Base-by-base conservation (phyloP, 2,113 vertebrate species). In the Myrmecophaga tridactyla region DNA sequence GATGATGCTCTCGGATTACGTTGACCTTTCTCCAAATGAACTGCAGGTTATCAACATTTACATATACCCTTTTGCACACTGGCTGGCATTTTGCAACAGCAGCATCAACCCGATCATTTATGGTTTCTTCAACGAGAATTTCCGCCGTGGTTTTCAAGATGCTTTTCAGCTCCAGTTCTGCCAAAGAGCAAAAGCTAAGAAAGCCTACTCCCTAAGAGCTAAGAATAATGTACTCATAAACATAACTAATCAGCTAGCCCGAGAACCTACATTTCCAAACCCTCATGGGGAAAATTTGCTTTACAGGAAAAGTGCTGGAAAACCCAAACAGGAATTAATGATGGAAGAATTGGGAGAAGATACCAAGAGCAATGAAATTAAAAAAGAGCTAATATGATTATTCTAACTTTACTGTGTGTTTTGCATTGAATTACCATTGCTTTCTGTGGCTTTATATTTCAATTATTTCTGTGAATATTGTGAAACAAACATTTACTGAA, bases 21-120 rank as follows among this genome's bases (percentile, higher is more conserved):
- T 98, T 51, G 98, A 97, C 80, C 98, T 99, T 39, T 99, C 98
- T 0, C 97, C 98, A 62, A 83, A 94, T 3, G 98, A 99, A 88
- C 94, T 99, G 88, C 96, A 97, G 56, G 84, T 99, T 90, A 99
- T 99, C 96, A 99, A 99, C 96, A 99, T 99, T 72, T 99, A 99
- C n/a, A 92, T 99, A 60, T 99, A 99, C 29, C 99, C 99, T 23
- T 99, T 99, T 0, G 99, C 99, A 21, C 99, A 99, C 96, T 99
- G 99, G 99, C 97, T 99, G 18, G 99, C 99, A 27, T 99, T 99
- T 94, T 99, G 98, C 97, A 99, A 99, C 97, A 99, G 99, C 98
- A 99, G 99, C 0, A 10, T 99, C 97, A 99, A 99, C 97, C 99
- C 99, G 46, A 99, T 99, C 94, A 98, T 99, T 96, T 99, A 99